phyloP scores from a whole-genome alignment of 2,797 vertebrate genomes.

The Acrossocheilus fasciatus region DNA sequence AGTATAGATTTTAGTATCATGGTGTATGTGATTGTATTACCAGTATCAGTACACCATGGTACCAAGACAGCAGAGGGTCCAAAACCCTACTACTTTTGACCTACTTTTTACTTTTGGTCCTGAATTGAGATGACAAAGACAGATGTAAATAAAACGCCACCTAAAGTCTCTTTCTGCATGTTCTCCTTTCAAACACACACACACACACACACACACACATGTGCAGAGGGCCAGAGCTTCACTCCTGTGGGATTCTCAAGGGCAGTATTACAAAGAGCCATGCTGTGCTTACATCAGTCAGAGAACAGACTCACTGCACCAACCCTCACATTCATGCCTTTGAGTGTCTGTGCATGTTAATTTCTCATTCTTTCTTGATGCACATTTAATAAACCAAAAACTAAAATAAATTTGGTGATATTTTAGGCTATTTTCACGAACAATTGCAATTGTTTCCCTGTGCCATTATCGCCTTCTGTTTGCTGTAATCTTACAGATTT shows the following conservation, averaged over 20 bases:
- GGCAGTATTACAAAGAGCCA: constrained; percentile 75
- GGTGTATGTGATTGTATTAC: neutral
- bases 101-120: constrained; percentile 13
- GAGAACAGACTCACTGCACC: constrained; percentile 43
- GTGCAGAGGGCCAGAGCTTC: constrained; percentile 50
- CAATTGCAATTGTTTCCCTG: neutral
- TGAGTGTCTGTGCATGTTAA: neutral
- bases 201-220: neutral
- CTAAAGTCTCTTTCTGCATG: constrained; percentile 43
- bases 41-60: neutral
- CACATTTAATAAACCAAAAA: neutral
- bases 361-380: neutral
- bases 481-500: constrained; percentile 24
- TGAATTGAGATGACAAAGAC: constrained; percentile 36
- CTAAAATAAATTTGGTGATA: neutral
- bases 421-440: neutral
- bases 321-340: constrained; percentile 26
- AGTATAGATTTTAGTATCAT: neutral
- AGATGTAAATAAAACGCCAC: constrained; percentile 61
- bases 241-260: constrained; percentile 67
- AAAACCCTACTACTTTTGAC: neutral
- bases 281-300: constrained; percentile 79
- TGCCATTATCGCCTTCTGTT: constrained; percentile 23
- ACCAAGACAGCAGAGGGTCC: neutral
- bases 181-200: constrained; percentile 6